A percentile compares a stretch with the other conserved stretches of the same genome.
phyloP scores from a whole-genome alignment of 2,888 invertebrate genomes.

The Sphaerophoria rueppellii region DNA sequence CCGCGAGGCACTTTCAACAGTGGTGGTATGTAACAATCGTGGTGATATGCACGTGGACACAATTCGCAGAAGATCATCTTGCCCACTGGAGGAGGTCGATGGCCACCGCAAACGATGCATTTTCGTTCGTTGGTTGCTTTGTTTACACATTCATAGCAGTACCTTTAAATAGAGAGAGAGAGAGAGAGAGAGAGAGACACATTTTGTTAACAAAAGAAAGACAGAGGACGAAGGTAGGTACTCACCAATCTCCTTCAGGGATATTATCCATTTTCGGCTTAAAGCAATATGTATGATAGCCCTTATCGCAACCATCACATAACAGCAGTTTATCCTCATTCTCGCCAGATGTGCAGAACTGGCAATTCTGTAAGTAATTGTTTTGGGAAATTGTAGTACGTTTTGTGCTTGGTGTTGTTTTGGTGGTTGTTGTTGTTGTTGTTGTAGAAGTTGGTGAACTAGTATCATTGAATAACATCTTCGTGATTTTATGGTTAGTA shows the following conservation, averaged over 20 bases:
- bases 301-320: slow-evolving; percentile 99
- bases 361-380: slow-evolving; percentile 91
- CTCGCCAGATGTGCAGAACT: slow-evolving; percentile 98
- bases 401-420: slow-evolving; percentile 79
- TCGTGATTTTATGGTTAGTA: slow-evolving; percentile 71
- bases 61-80: slow-evolving; percentile 93
- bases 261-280: slow-evolving; percentile 97
- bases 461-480: slow-evolving; percentile 72
- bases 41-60: slow-evolving; percentile 95
- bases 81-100: slow-evolving; percentile 83
- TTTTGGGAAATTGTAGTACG: slow-evolving; percentile 77
- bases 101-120: slow-evolving; percentile 96
- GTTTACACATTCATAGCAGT: slow-evolving; percentile 97
- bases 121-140: slow-evolving; percentile 96
- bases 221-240: slow-evolving; percentile 48
- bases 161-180: slow-evolving; percentile 84
- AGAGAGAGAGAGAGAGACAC: too few relatives aligned
- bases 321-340: slow-evolving; percentile 96
- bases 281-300: slow-evolving; percentile 99
- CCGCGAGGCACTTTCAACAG: slow-evolving; percentile 91
- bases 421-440: slow-evolving; percentile 72
- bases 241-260: slow-evolving; percentile 98
- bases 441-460: slow-evolving; percentile 74
- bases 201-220: too few relatives aligned
- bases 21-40: slow-evolving; percentile 95